Evolutionary conservation across 2,113 vertebrate genomes (phyloP).

Genomic region (Pseudolaguvia tuberculata): DNA sequence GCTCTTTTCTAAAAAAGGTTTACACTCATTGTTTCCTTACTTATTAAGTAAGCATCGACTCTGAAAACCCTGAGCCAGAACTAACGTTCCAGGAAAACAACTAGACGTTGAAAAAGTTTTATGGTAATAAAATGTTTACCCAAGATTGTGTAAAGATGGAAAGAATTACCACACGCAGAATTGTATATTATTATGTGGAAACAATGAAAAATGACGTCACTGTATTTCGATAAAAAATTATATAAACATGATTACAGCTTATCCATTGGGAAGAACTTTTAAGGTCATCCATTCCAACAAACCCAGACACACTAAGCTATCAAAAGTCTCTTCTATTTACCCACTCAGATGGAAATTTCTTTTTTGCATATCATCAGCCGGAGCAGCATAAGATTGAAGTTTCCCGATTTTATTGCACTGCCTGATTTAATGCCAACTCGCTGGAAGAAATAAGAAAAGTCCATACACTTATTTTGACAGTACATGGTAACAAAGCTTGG

Average conservation of each 20-base stretch:
- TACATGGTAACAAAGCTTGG: conserved; percentile 13
- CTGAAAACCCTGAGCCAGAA: conserved; percentile 7
- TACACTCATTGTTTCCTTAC: neutral
- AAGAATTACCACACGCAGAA: conserved; percentile 1
- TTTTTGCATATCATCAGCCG: neutral
- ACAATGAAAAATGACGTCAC: neutral
- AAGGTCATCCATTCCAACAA: conserved; percentile 6
- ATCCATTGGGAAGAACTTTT: conserved; percentile 10
- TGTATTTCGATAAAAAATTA: neutral
- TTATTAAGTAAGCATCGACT: neutral
- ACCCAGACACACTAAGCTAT: conserved; percentile 12
- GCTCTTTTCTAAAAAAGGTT: conserved; percentile 3
- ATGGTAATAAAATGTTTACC: neutral
- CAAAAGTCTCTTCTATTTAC: neutral
- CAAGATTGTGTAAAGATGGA: conserved; percentile 14
- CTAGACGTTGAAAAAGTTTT: neutral
- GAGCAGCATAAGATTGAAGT: neutral
- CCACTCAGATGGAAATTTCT: neutral
- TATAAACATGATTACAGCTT: neutral
- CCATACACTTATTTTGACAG: conserved; percentile 12
- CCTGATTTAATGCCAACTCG: conserved; percentile 26
- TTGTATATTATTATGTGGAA: conserved; percentile 7
- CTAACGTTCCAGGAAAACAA: neutral
- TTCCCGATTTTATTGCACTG: conserved; percentile 32
- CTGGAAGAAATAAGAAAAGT: neutral